Percentiles rank a stretch among this genome's conserved stretches.
Evolutionary conservation across 2,797 vertebrate species (phyloP).

Genomic region (Salarias fasciatus): DNA sequence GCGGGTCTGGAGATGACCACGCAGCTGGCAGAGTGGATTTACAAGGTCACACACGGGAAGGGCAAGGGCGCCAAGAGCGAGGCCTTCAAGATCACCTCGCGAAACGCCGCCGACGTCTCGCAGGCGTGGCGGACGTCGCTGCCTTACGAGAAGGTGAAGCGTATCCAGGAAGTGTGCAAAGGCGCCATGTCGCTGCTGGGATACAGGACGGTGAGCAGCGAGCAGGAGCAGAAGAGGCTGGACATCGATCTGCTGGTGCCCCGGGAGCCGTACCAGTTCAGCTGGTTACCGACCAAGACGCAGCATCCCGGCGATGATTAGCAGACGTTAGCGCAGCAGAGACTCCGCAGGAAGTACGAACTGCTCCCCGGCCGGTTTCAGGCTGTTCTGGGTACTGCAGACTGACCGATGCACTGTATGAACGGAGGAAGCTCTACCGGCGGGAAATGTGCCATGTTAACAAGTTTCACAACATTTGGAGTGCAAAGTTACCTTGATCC

Average conservation of each 20-base stretch:
- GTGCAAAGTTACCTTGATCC: no score
- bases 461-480: no score
- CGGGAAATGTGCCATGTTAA: no score
- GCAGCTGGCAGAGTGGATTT: conserved; percentile 88
- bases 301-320: conserved; percentile 10
- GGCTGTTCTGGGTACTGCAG: no score
- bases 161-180: conserved; percentile 90
- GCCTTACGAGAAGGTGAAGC: conserved; percentile 83
- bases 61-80: conserved; percentile 83
- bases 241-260: conserved; percentile 85
- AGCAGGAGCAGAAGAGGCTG: conserved; percentile 87
- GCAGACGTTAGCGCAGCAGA: no score
- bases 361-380: no score
- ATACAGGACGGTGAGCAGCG: conserved; percentile 86
- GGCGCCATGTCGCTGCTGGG: conserved; percentile 90
- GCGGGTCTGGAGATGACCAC: conserved; percentile 84
- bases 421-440: no score
- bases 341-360: no score
- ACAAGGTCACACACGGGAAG: conserved; percentile 89
- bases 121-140: conserved; percentile 91
- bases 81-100: conserved; percentile 90
- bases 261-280: conserved; percentile 83
- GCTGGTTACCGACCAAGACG: conserved; percentile 79
- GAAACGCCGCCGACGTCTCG: conserved; percentile 88
- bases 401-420: no score